Base-by-base conservation (phyloP, 2,888 invertebrate species). In the Papilio elwesi region DNA sequence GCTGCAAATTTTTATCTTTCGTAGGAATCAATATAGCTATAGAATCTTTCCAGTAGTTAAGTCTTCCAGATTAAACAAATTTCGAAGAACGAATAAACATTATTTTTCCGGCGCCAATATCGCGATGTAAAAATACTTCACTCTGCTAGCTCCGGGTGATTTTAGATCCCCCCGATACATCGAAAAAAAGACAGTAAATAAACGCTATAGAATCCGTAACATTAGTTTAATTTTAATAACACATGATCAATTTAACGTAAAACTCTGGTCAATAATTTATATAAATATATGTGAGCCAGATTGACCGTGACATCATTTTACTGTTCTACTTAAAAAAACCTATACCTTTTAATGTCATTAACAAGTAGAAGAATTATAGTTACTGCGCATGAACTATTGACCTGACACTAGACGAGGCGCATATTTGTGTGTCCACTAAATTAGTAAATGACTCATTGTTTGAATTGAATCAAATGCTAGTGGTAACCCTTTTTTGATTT, bases 351-450 rank as follows among this genome's bases (percentile, higher is more conserved):
- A 83, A 85, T 87, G 89, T 87, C 88, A 83, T 88, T 88, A 86
- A 90, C 88, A 89, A 85, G 83, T 87, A 78, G 82, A 89, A 89
- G 89, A 92, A 88, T 87, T 92, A 91, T 91, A 87, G 85, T 83
- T 86, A 89, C 85, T 88, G 87, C 83, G 86, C 85, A 87, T 92
- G 93, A 93, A 92, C 93, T 87, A 75, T 82, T 92, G 92, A 92
- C 93, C 93, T 85, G 83, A 82, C 82, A 85, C 83, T 85, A 87
- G 85, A 83, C 85, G 86, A 77, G 85, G 80, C 87, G 79, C 15
- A 63, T 57, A 57, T 65, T 65, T 59, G 52, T 36, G 47, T 13
- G 10, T 55, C 36, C 15, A 16, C 74, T 62, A 81, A 84, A 85
- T 82, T 83, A 78, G 78, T 81, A 80, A 83, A 81, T 91, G 88